These are phyloP conservation scores for Labia minor DNA, from an alignment of 2,888 invertebrate species.

Conservation along the genomic window DNA sequence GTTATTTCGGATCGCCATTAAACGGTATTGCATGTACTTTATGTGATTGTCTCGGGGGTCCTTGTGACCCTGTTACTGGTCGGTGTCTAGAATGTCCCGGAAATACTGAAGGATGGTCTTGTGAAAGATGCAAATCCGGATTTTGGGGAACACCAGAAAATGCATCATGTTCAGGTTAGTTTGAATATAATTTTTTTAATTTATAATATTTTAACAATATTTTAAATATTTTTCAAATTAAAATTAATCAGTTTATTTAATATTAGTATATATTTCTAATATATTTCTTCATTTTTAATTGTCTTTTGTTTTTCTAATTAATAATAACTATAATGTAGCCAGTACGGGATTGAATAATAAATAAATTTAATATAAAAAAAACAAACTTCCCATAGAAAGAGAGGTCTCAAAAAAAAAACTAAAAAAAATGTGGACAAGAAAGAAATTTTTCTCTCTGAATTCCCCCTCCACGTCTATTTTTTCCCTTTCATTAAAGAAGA, in stretches of 20 bases:
- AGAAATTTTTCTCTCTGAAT: no score
- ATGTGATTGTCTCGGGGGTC: constrained; percentile 78
- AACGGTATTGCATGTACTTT: constrained; percentile 61
- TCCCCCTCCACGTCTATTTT: no score
- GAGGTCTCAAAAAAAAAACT: no score
- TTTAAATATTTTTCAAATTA: background rate
- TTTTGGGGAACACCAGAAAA: constrained; percentile 53
- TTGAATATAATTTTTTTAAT: background rate
- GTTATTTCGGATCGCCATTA: constrained; percentile 73
- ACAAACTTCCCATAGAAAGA: no score
- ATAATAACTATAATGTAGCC: no score
- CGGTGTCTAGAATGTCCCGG: constrained; percentile 74
- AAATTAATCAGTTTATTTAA: background rate
- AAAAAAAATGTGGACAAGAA: no score
- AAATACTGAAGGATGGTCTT: constrained; percentile 55
- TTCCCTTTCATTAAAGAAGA: no score
- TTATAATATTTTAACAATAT: no score
- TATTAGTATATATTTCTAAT: background rate
- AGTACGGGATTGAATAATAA: no score
- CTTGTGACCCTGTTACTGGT: constrained; percentile 74
- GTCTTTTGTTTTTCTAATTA: no score
- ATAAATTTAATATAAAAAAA: no score
- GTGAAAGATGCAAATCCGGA: constrained; percentile 55
- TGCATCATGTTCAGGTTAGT: constrained; percentile 49
- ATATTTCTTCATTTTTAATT: no score